Conservation (phyloP, 2,113 vertebrate genomes). For the Crocuta crocuta region DNA sequence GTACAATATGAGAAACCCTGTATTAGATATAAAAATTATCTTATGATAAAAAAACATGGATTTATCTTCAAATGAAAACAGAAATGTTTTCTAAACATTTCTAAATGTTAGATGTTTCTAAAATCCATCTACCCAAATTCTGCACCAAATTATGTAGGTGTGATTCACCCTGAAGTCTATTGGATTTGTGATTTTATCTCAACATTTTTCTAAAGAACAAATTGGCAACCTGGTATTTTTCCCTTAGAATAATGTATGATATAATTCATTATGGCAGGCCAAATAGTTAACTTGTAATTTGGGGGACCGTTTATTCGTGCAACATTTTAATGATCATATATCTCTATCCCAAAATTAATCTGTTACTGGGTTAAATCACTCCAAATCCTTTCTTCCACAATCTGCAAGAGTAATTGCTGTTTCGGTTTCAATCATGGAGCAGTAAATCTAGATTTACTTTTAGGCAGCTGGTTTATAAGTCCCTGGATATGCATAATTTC, state of each 20-base stretch:
- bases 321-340: constrained; percentile 74
- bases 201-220: constrained; percentile 61
- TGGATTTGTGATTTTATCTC: constrained; percentile 62
- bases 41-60: constrained; percentile 1
- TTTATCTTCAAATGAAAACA: constrained; percentile 46
- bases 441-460: constrained; percentile 77
- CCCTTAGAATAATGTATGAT: background rate
- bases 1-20: background rate
- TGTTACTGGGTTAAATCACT: constrained; percentile 76
- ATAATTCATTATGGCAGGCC: constrained; percentile 62
- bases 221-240: constrained; percentile 62
- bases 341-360: constrained; percentile 75
- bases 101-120: background rate
- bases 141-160: constrained; percentile 5
- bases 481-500: constrained; percentile 64
- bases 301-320: constrained; percentile 54
- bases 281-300: constrained; percentile 69
- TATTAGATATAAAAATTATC: constrained; percentile 30
- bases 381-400: constrained; percentile 70
- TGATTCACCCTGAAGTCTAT: constrained; percentile 43
- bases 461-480: constrained; percentile 76
- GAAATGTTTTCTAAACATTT: background rate
- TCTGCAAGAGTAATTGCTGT: constrained; percentile 72
- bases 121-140: constrained; percentile 31
- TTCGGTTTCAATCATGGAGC: constrained; percentile 73